These are phyloP conservation scores for Erpornis zantholeuca DNA, from an alignment of 2,113 vertebrate genomes.

Conservation along the genomic window DNA sequence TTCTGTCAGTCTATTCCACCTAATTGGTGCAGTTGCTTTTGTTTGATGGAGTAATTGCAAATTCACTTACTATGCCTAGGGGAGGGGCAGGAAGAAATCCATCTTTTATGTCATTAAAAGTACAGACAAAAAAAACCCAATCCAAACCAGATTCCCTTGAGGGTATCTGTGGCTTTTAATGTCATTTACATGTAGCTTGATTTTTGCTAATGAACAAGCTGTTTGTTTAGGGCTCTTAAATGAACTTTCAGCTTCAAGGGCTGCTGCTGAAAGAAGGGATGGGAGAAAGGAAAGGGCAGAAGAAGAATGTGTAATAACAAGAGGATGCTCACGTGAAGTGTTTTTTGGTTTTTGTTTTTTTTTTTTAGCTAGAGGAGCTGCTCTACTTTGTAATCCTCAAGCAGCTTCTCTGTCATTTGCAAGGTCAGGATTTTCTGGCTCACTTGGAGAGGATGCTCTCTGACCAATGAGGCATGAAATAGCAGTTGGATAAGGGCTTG, in stretches of 20 bases:
- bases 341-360: background rate
- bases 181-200: slow-evolving; percentile 1
- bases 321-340: background rate
- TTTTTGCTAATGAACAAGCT: slow-evolving; percentile 32
- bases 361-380: background rate
- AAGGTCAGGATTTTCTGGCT: slow-evolving; percentile 65
- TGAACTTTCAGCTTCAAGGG: background rate
- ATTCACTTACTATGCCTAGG: background rate
- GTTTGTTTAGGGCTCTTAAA: slow-evolving; percentile 15
- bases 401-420: slow-evolving; percentile 12
- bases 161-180: slow-evolving; percentile 26
- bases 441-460: slow-evolving; percentile 33
- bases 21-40: background rate
- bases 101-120: slow-evolving; percentile 16
- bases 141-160: background rate
- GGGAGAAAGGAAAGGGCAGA: background rate
- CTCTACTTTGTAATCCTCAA: background rate
- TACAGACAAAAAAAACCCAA: background rate
- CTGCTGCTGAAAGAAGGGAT: background rate
- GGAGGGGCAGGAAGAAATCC: slow-evolving; percentile 10
- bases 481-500: slow-evolving; percentile 58
- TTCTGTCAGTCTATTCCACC: background rate
- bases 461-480: slow-evolving; percentile 69
- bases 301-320: background rate
- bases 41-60: background rate